phyloP scores from a whole-genome alignment of 2,888 invertebrate genomes.

The Apamea sordens region DNA sequence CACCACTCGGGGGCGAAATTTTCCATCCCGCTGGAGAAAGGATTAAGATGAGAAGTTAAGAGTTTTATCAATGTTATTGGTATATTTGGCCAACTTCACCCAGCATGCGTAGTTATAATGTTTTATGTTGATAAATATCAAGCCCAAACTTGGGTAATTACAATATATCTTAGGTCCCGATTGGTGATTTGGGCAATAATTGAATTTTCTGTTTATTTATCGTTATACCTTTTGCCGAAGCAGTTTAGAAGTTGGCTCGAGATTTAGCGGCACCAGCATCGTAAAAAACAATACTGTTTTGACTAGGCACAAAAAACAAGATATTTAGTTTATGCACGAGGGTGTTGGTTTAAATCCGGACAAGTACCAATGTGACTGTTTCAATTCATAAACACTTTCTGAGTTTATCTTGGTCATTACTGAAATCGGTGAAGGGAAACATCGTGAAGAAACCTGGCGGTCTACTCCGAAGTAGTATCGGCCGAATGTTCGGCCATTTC shows the following conservation, averaged over 20 bases:
- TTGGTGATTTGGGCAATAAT: slow-evolving; percentile 53
- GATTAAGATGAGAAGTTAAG: slow-evolving; percentile 67
- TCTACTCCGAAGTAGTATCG: too few species aligned
- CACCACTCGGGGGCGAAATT: slow-evolving; percentile 67
- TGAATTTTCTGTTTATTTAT: slow-evolving; percentile 50
- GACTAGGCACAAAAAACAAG: background rate
- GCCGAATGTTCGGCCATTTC: too few species aligned
- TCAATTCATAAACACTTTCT: background rate
- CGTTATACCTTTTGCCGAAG: slow-evolving; percentile 3
- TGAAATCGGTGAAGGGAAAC: too few species aligned
- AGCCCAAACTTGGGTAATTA: slow-evolving; percentile 63
- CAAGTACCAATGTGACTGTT: background rate
- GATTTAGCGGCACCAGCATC: background rate
- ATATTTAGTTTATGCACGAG: background rate
- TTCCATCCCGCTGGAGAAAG: slow-evolving; percentile 62
- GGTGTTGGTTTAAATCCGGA: background rate
- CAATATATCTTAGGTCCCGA: slow-evolving; percentile 55
- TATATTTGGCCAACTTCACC: slow-evolving; percentile 61
- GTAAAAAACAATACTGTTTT: background rate
- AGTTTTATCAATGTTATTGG: slow-evolving; percentile 68
- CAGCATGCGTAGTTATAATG: slow-evolving; percentile 61
- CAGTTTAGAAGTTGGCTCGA: background rate
- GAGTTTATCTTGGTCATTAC: background rate
- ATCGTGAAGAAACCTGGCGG: background rate
- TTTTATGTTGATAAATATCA: slow-evolving; percentile 64